Base-by-base conservation (phyloP, 1,140 invertebrate species). In the Hylaeus volcanicus region DNA sequence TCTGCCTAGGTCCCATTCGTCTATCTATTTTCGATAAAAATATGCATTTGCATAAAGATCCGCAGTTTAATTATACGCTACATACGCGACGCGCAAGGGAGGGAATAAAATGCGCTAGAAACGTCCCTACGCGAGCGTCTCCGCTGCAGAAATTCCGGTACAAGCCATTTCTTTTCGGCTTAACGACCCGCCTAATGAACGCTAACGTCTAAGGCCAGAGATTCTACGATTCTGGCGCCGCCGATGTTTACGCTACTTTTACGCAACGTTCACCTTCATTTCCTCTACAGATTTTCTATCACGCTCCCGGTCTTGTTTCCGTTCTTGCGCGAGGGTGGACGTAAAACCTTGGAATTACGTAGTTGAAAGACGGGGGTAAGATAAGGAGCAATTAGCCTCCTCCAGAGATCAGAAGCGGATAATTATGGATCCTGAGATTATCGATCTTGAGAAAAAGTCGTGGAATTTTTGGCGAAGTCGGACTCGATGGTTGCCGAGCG, bases 131-230 rank as follows among this genome's bases (percentile, higher is more conserved):
- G n/a, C n/a, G n/a, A n/a, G n/a, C n/a, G n/a, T 86, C 83, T 74
- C 48, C 63, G 51, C 39, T 26, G 70, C 65, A 74, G 68, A 81
- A 81, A 76, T 72, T 63, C 64, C 65, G 60, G 63, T 43, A 51
- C 70, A 37, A 43, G 70, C 12, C 76, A 39, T 75, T 79, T 37
- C 68, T 79, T 79, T 43, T 45, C 56, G 63, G 66, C 39, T 71
- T 84, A 84, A 86, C 53, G 78, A 81, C 14, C 41, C 37, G 48
- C 48, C 75, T 84, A 79, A 87, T 84, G 74, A 86, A 77, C 84
- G 45, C 48, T 53, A 64, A 81, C 64, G 55, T 80, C 75, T 48
- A 63, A 73, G 48, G 70, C 37, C 55, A 55, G 41, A n/a, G 58
- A 79, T 64, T 39, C 55, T 56, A 70, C 39, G 75, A 86, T 78